A percentile compares a stretch with the other conserved stretches of the same genome.
These are phyloP conservation scores for Neuroscelio doddi DNA, from an alignment of 2,888 invertebrate genomes.

Conservation along the genomic window DNA sequence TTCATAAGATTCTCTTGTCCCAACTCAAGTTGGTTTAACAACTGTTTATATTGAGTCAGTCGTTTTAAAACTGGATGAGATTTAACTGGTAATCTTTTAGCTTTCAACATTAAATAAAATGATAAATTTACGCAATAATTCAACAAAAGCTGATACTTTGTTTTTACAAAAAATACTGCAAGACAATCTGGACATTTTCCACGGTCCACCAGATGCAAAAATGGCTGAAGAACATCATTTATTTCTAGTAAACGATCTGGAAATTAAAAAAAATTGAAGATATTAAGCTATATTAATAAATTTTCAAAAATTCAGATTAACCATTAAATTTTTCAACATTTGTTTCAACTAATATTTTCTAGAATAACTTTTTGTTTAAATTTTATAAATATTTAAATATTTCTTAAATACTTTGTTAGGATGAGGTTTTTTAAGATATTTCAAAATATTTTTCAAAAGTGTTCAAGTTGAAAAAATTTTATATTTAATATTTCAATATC, in stretches of 20 bases:
- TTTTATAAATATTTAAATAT: too few relatives aligned
- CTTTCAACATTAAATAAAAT: conserved; percentile 89
- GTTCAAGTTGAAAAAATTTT: too few relatives aligned
- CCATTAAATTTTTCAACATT: too few relatives aligned
- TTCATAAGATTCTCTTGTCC: conserved; percentile 80
- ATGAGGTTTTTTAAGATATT: too few relatives aligned
- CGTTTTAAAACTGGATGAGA: conserved; percentile 93
- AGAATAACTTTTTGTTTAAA: too few relatives aligned
- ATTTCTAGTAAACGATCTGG: conserved; percentile 76
- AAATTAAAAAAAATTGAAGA: conserved; percentile 44
- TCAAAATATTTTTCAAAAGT: too few relatives aligned
- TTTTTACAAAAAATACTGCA: conserved; percentile 81
- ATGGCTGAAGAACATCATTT: conserved; percentile 79
- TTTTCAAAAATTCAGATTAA: too few relatives aligned
- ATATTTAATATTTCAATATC: too few relatives aligned
- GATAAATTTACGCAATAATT: conserved; percentile 91
- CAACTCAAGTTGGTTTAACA: conserved; percentile 82
- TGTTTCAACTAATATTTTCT: too few relatives aligned
- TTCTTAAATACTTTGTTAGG: too few relatives aligned
- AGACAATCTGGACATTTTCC: conserved; percentile 78
- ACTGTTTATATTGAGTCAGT: conserved; percentile 84
- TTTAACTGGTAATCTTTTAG: conserved; percentile 80
- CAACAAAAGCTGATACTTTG: conserved; percentile 79
- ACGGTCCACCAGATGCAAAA: conserved; percentile 77
- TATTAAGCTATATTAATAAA: conserved; percentile 4